Percentiles rank a stretch among this genome's conserved stretches.
These are phyloP conservation scores for Loriculus beryllinus DNA, from an alignment of 2,797 vertebrate genomes.

Conservation along the genomic window DNA sequence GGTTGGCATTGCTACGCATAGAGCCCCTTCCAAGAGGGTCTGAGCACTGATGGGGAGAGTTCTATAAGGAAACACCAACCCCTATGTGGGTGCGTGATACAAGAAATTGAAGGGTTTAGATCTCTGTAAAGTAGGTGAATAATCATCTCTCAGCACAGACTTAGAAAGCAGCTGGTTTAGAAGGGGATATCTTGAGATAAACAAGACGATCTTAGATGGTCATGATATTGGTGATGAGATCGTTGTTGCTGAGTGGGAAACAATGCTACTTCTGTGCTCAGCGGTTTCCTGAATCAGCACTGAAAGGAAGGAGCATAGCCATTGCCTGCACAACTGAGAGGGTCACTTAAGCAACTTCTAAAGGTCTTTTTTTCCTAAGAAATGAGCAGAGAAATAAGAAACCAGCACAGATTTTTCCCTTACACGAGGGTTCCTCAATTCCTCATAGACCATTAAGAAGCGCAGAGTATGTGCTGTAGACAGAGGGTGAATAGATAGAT, in stretches of 20 bases:
- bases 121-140: background rate
- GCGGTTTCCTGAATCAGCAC: background rate
- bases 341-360: background rate
- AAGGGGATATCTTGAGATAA: background rate
- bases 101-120: background rate
- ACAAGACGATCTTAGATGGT: background rate
- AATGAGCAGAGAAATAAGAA: background rate
- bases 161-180: background rate
- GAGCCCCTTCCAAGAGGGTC: background rate
- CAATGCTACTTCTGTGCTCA: background rate
- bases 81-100: rapidly evolving
- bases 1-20: background rate
- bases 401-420: background rate
- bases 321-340: background rate
- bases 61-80: background rate
- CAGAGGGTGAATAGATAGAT: background rate
- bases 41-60: background rate
- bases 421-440: background rate
- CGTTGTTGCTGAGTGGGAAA: background rate
- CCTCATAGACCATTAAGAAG: background rate
- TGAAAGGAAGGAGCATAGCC: background rate
- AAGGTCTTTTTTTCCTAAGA: background rate
- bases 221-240: background rate
- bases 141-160: background rate
- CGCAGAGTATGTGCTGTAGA: background rate